Percentiles rank a stretch among this genome's conserved stretches.
These are phyloP conservation scores for Leptodactylus fallax DNA, from an alignment of 2,797 vertebrate species.

Conservation along the genomic window DNA sequence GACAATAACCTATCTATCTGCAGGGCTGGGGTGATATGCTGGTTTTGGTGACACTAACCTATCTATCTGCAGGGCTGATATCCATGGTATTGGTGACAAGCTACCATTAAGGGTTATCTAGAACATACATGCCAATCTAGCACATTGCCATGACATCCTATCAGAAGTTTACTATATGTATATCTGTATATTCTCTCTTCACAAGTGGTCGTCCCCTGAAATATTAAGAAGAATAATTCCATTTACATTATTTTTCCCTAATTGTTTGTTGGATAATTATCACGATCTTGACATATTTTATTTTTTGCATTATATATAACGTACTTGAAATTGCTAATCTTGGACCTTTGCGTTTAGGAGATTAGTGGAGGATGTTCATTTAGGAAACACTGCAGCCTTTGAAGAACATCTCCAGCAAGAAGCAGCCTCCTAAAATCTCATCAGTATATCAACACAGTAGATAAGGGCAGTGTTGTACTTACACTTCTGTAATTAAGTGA, in stretches of 20 bases:
- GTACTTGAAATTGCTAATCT: slow-evolving; percentile 8
- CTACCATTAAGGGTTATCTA: too few relatives aligned
- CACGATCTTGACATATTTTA: background rate
- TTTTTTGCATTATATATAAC: background rate
- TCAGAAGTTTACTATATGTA: background rate
- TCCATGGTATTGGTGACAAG: too few relatives aligned
- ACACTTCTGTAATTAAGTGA: slow-evolving; percentile 82
- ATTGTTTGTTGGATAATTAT: slow-evolving; percentile 10
- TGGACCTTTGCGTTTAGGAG: slow-evolving; percentile 15
- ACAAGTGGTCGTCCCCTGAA: background rate
- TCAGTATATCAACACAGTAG: slow-evolving; percentile 71
- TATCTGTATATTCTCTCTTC: background rate
- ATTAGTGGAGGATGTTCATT: slow-evolving; percentile 26
- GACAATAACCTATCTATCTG: too few relatives aligned
- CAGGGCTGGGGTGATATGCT: too few relatives aligned
- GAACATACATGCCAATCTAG: too few relatives aligned
- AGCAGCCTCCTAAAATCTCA: slow-evolving; percentile 68
- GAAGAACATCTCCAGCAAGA: slow-evolving; percentile 61
- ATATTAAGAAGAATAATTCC: background rate
- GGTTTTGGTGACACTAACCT: too few relatives aligned
- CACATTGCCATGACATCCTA: too few relatives aligned
- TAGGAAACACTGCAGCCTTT: slow-evolving; percentile 30
- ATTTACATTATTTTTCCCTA: background rate
- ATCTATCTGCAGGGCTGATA: too few relatives aligned
- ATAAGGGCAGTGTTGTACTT: slow-evolving; percentile 76